Conservation (phyloP, 1,140 invertebrate genomes). For the Pissodes strobi region DNA sequence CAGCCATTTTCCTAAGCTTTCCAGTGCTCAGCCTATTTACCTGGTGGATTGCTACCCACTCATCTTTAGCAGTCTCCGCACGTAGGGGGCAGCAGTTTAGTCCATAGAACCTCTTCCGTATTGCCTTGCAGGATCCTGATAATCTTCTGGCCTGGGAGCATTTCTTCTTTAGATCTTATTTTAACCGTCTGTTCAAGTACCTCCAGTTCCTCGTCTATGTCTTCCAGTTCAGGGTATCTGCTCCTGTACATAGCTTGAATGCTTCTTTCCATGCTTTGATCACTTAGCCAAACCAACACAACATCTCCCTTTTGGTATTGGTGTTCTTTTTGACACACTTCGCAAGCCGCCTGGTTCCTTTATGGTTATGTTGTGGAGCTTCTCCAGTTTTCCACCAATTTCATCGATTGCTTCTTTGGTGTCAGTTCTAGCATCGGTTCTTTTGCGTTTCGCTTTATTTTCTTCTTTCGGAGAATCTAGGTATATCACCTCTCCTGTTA, state of each 20-base stretch:
- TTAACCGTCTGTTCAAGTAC: not conserved
- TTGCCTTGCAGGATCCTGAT: not conserved
- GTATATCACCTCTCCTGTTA: too few relatives aligned
- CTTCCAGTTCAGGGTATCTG: constrained; percentile 15
- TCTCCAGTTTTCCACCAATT: not conserved
- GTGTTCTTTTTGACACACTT: not conserved
- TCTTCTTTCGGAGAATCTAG: too few relatives aligned
- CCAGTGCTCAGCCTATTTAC: not conserved
- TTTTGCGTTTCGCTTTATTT: too few relatives aligned
- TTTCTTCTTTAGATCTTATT: not conserved
- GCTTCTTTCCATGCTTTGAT: constrained; percentile 1
- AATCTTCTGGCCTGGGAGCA: not conserved
- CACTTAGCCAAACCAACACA: constrained; percentile 4
- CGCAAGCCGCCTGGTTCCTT: not conserved
- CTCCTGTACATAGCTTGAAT: constrained; percentile 11
- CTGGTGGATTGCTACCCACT: not conserved
- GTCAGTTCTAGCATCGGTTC: not conserved
- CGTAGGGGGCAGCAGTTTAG: not conserved
- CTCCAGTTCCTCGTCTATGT: not conserved
- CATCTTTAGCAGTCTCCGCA: not conserved
- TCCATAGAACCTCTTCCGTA: not conserved
- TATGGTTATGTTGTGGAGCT: not conserved
- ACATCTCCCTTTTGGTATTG: too few relatives aligned
- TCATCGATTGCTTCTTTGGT: not conserved
- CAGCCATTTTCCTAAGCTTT: constrained; percentile 7